Conservation (phyloP, 2,113 vertebrate species). For the Anthoscopus minutus region DNA sequence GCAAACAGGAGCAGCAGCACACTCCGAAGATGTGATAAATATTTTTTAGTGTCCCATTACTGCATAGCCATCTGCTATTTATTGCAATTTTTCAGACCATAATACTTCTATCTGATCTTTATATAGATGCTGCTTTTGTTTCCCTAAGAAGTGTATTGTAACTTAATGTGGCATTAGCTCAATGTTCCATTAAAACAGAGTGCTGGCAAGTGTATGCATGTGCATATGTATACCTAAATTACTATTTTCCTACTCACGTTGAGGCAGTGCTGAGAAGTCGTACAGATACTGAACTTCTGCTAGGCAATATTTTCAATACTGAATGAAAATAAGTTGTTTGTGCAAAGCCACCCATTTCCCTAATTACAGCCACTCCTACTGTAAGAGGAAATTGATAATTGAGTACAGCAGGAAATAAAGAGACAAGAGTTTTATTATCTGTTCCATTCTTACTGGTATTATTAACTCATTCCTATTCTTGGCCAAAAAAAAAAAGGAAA, state of each 20-base stretch:
- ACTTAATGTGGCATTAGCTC: constrained; percentile 33
- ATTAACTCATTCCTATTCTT: background rate
- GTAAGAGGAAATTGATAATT: constrained; percentile 22
- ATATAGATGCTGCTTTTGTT: constrained; percentile 10
- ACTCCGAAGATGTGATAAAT: background rate
- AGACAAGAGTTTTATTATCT: background rate
- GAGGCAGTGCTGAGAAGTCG: background rate
- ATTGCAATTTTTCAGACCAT: background rate
- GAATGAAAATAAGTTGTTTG: background rate
- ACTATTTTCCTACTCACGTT: background rate
- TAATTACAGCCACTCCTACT: constrained; percentile 1
- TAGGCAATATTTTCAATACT: background rate
- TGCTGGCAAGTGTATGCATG: background rate
- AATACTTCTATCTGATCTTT: constrained; percentile 17
- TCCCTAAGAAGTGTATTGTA: background rate
- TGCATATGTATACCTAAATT: background rate
- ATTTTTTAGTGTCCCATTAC: constrained; percentile 40
- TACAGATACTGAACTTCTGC: background rate
- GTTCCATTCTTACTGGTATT: background rate
- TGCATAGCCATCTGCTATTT: constrained; percentile 19
- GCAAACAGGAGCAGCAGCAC: background rate
- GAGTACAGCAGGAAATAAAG: constrained; percentile 8
- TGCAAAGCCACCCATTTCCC: background rate
- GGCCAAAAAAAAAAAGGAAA: too few species aligned
- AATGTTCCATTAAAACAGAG: constrained; percentile 29